Conservation (phyloP, 2,113 vertebrate species). For the Fulica atra region DNA sequence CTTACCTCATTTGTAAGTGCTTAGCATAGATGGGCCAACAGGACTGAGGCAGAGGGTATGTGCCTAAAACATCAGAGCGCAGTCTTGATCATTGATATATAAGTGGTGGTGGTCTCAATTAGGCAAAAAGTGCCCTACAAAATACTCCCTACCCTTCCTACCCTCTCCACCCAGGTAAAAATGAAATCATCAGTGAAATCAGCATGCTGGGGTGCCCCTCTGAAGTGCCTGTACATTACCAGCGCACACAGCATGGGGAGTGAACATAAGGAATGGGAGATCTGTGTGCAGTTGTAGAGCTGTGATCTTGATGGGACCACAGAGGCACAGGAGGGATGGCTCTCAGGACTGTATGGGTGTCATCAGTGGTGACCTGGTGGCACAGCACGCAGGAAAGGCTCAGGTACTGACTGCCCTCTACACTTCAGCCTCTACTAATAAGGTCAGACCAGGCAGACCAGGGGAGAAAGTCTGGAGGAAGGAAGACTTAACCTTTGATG, state of each 20-base stretch:
- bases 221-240: background rate
- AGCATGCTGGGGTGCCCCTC: background rate
- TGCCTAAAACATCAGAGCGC: rapidly evolving
- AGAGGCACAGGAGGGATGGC: background rate
- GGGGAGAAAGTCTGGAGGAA: no score
- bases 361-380: no score
- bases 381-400: no score
- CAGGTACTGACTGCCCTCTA: no score
- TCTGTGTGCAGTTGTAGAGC: background rate
- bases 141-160: background rate
- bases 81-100: background rate
- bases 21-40: background rate
- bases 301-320: background rate
- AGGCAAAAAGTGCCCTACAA: background rate
- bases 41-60: background rate
- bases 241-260: background rate
- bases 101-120: background rate
- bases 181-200: background rate
- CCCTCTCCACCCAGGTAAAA: background rate
- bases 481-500: no score
- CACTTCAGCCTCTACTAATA: no score
- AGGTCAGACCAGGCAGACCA: no score
- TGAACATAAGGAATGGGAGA: background rate
- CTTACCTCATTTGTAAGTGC: background rate
- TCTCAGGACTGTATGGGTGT: background rate